These are phyloP conservation scores for Perca schrenkii DNA, from an alignment of 2,113 vertebrate genomes.

Conservation along the genomic window DNA sequence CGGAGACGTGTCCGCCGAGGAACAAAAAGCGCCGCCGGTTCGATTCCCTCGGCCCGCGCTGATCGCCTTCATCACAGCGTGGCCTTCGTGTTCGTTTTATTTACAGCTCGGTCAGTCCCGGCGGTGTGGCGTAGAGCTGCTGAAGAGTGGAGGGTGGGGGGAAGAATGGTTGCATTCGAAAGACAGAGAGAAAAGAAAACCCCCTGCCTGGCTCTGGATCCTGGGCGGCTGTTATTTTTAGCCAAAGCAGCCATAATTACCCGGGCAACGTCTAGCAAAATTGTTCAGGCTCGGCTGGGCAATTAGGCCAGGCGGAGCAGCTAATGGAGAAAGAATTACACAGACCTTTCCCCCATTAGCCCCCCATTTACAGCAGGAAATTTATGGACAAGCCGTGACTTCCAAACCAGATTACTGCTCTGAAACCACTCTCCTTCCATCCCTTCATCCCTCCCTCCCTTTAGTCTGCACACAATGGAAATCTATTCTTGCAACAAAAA, in stretches of 20 bases:
- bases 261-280: constrained; percentile 82
- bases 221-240: constrained; percentile 80
- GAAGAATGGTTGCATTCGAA: not conserved
- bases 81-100: constrained; percentile 43
- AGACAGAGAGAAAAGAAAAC: constrained; percentile 50
- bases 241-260: constrained; percentile 82
- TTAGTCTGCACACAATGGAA: constrained; percentile 6
- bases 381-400: constrained; percentile 76
- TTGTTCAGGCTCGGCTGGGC: constrained; percentile 84
- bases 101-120: constrained; percentile 53
- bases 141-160: constrained; percentile 18
- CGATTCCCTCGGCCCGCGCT: constrained; percentile 51
- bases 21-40: constrained; percentile 35
- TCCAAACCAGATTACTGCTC: constrained; percentile 78
- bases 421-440: constrained; percentile 40
- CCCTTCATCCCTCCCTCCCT: not conserved
- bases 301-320: constrained; percentile 83
- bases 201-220: constrained; percentile 49
- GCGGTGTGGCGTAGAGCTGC: constrained; percentile 12
- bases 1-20: constrained; percentile 25
- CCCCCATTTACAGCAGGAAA: constrained; percentile 83
- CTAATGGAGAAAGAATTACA: constrained; percentile 86
- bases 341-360: constrained; percentile 85
- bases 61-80: constrained; percentile 37
- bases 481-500: not conserved